phyloP scores from a whole-genome alignment of 2,113 vertebrate species.

The Melozone crissalis region DNA sequence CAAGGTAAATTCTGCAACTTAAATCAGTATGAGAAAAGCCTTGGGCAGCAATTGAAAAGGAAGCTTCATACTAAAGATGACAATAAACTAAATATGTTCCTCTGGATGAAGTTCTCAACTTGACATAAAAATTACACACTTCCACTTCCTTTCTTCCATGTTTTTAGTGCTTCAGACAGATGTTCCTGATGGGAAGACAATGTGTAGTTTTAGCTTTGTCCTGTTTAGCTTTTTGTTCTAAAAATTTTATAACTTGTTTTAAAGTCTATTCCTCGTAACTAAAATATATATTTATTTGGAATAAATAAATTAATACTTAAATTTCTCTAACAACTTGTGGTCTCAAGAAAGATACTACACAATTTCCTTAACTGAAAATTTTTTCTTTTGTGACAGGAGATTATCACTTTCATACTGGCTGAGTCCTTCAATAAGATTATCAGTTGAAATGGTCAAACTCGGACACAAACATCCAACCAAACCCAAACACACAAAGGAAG shows the following conservation, averaged over 20 bases:
- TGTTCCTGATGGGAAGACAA: not conserved
- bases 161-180: not conserved
- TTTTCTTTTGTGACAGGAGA: not conserved
- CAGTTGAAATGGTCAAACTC: not conserved
- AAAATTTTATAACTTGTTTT: not conserved
- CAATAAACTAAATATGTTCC: not conserved
- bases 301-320: not conserved
- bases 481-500: not conserved
- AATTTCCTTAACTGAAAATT: not conserved
- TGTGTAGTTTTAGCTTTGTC: not conserved
- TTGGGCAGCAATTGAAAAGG: not conserved
- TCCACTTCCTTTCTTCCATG: not conserved
- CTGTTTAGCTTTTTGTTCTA: not conserved
- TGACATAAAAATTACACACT: not conserved
- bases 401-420: rapidly evolving
- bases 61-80: not conserved
- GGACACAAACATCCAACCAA: not conserved
- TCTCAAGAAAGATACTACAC: not conserved
- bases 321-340: not conserved
- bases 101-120: not conserved
- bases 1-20: not conserved
- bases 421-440: not conserved
- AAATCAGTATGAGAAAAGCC: not conserved
- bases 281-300: not conserved
- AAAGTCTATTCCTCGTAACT: not conserved